Evolutionary conservation across 2,888 invertebrate genomes (phyloP), one percentile per base, ranked within the genome.

Genomic region (Himalopsyche kuldschensis): DNA sequence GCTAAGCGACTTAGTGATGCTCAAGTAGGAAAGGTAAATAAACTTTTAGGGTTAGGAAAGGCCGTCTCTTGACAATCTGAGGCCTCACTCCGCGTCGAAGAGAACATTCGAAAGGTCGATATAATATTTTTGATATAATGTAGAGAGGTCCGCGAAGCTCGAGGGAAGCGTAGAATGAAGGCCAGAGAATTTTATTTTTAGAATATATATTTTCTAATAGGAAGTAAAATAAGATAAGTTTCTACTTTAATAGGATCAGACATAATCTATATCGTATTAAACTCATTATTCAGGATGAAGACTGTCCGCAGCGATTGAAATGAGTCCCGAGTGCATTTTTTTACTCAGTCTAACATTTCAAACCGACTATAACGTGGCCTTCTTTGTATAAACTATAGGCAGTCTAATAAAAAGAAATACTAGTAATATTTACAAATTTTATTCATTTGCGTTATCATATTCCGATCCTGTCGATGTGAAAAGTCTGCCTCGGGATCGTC

Each of bases 121-220:
- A 41, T 15, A n/a, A 79, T 80, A 83, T 80, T 76, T 80, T 82
- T 82, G 79, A 82, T 82, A 79, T 32, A 48, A 55, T 47, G 77
- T 55, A 80, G 35, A 78, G n/a, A 41, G 63, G 76, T 35, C 41
- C 63, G 69, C 80, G 55, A 63, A 76, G 77, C 80, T 76, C 8
- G 30, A 47, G 79, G 79, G 77, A 82, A 83, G 79, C 78, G 82
- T 79, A 79, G 75, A 82, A 81, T 48, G 85, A 84, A 41, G 86
- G 85, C 86, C 86, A 86, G 86, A 85, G 81, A 83, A 83, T 78
- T 84, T 85, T 86, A 86, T 84, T 86, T 86, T 86, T 86, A 85
- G 82, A 84, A 84, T 85, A 84, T 85, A 84, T 84, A 78, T 85
- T 85, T 85, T 85, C 82, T 79, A 80, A 47, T 84, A 83, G 82